These are phyloP conservation scores for Potamarius usumacintae DNA, from an alignment of 2,113 vertebrate genomes.

Conservation along the genomic window DNA sequence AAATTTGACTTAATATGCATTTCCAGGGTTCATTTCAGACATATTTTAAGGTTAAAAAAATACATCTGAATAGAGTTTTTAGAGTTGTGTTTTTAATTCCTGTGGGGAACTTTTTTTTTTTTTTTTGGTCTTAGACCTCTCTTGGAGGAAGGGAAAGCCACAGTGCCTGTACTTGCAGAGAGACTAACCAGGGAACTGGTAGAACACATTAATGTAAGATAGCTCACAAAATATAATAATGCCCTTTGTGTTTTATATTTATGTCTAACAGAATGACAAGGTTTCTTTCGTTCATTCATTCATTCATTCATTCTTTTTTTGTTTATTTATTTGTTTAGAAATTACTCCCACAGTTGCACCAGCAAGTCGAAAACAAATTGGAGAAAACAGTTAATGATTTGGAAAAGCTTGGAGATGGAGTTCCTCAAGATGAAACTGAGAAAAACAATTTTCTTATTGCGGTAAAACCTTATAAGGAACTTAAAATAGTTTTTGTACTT, in stretches of 20 bases:
- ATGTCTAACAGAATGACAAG: background rate
- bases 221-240: background rate
- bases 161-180: slow-evolving; percentile 50
- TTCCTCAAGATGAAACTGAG: slow-evolving; percentile 42
- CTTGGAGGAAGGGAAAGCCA: slow-evolving; percentile 50
- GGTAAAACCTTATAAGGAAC: slow-evolving; percentile 1
- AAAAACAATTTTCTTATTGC: slow-evolving; percentile 39
- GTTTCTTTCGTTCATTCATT: background rate
- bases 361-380: slow-evolving; percentile 45
- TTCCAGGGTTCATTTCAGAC: background rate
- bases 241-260: background rate
- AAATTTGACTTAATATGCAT: background rate
- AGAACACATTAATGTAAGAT: slow-evolving; percentile 44
- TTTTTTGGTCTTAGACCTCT: slow-evolving; percentile 17
- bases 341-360: slow-evolving; percentile 49
- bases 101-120: background rate
- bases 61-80: background rate
- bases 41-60: background rate
- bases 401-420: slow-evolving; percentile 43
- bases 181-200: slow-evolving; percentile 54
- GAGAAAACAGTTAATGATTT: slow-evolving; percentile 27
- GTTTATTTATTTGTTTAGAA: slow-evolving; percentile 29
- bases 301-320: background rate
- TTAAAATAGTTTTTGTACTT: background rate
- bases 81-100: too few species aligned